These are phyloP conservation scores for Eupithecia exiguata DNA, from an alignment of 2,888 invertebrate species.

Conservation along the genomic window DNA sequence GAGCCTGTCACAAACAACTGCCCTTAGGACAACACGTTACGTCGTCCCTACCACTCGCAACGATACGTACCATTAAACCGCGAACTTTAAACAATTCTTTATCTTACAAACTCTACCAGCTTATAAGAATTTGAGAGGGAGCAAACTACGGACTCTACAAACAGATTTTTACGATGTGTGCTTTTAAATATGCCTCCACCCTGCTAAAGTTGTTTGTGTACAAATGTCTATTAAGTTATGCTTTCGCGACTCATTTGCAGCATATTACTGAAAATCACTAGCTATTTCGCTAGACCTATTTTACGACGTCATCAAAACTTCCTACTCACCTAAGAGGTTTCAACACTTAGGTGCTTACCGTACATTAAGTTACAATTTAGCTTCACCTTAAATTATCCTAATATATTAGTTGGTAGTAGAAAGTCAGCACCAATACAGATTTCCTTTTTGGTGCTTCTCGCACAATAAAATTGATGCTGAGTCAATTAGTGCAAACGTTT, in stretches of 20 bases:
- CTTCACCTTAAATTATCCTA: not conserved
- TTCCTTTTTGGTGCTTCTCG: not conserved
- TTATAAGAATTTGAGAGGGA: not conserved
- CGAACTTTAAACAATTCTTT: not conserved
- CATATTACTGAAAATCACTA: slow-evolving; percentile 20
- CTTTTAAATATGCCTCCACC: not conserved
- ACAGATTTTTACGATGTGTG: not conserved
- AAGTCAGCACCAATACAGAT: not conserved
- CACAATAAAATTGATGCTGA: not conserved
- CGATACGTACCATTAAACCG: no score
- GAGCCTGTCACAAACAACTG: no score
- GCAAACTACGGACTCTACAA: not conserved
- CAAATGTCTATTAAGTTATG: slow-evolving; percentile 28
- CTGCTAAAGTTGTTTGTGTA: slow-evolving; percentile 28
- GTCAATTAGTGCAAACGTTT: not conserved
- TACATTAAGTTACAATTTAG: not conserved
- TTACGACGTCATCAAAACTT: slow-evolving; percentile 1
- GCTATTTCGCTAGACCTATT: slow-evolving; percentile 4
- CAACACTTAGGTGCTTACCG: not conserved
- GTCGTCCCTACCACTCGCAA: no score
- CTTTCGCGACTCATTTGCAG: slow-evolving; percentile 17
- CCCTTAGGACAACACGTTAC: no score
- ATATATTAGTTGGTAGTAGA: not conserved
- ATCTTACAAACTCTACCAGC: not conserved
- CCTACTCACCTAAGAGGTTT: slow-evolving; percentile 6